These are phyloP conservation scores for Caenorhabditis wallacei DNA, from an alignment of 2,888 invertebrate species.

Conservation along the genomic window DNA sequence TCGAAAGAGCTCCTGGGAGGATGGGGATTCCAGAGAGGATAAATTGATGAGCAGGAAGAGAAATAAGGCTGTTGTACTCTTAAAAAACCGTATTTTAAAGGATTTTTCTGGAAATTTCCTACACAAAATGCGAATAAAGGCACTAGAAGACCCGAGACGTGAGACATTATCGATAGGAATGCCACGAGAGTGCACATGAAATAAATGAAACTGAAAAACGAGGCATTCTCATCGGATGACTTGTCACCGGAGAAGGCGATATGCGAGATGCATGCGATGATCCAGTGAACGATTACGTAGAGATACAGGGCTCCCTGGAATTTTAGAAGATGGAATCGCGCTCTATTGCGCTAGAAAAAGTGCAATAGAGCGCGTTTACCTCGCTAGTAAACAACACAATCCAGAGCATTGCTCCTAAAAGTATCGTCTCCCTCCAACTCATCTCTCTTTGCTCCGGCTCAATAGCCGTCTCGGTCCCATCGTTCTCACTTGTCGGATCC, in stretches of 20 bases:
- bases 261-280: conserved; percentile 22
- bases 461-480: conserved; percentile 36
- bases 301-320: conserved; percentile 26
- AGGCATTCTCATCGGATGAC: not conserved
- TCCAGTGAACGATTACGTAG: conserved; percentile 42
- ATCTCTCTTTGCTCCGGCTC: no score
- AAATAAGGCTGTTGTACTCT: not conserved
- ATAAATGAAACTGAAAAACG: conserved; percentile 33
- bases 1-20: not conserved
- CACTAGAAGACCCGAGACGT: conserved; percentile 22
- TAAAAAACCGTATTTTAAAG: not conserved
- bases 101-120: not conserved
- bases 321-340: not conserved
- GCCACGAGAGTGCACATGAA: conserved; percentile 41
- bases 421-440: no score
- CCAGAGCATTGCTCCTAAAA: no score
- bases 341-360: not conserved
- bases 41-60: conserved; percentile 12
- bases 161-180: conserved; percentile 28
- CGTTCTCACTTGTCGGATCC: not conserved
- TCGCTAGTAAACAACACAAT: conserved; percentile 5
- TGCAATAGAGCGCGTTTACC: not conserved
- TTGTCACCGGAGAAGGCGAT: conserved; percentile 2
- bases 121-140: conserved; percentile 39
- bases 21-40: not conserved